Evolutionary conservation across 1,140 invertebrate species (phyloP), one percentile per base, ranked within the genome.

Genomic region (Drosophila sechellia): DNA sequence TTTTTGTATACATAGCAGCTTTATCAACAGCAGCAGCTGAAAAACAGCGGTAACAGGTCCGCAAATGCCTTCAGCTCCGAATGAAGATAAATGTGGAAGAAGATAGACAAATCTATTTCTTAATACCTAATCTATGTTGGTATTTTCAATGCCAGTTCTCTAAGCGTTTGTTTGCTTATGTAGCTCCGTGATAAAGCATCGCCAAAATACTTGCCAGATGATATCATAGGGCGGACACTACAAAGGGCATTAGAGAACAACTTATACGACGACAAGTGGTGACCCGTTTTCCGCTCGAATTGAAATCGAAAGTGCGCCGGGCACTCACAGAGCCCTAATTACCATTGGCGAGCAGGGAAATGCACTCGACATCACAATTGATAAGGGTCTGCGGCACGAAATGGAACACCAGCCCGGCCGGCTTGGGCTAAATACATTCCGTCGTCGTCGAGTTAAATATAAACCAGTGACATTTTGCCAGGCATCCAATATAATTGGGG

Each of bases 211-310:
- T 87, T 69, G 12, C 46, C 40, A 68, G 79, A 86, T 86, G 81
- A 86, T 86, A 86, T 86, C 81, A 86, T 86, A 87, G 79, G 74
- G 78, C 73, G 77, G n/a, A 22, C 49, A 57, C 17, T 43, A 58
- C 40, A 22, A 64, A 42, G n/a, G 2, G 60, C 39, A 37, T 77
- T 81, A 46, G 56, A 53, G 35, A 63, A 56, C 54, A 63, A 56
- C 58, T 49, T 60, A 54, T 53, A 54, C 58, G 27, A 37, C 49
- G 42, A 8, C 49, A 39, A 43, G 57, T 27, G n/a, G 46, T 72
- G 84, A 89, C 83, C 84, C 77, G 71, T 79, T 89, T 69, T 85
- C 63, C 57, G 59, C 49, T 52, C 46, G 70, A 83, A 83, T 73
- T 83, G 83, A 86, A 87, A 86, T 15, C 46, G 76, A 87, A 83